Conservation (phyloP, 2,797 vertebrate species). For the Myotis myotis region DNA sequence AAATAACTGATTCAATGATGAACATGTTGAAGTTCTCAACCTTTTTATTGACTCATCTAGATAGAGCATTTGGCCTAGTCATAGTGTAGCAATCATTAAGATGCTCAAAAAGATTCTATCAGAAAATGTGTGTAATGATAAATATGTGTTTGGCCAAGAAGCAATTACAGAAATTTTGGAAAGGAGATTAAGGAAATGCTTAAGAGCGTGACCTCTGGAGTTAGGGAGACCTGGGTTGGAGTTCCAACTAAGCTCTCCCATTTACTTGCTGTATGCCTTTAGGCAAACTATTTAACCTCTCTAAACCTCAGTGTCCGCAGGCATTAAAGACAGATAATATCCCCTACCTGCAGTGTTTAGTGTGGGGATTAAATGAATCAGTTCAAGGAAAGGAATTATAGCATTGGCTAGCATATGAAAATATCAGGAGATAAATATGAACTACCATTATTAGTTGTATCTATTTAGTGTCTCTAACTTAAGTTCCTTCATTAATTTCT, state of each 20-base stretch:
- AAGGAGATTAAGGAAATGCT: neutral
- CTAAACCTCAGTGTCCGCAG: neutral
- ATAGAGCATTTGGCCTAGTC: neutral
- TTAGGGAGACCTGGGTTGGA: neutral
- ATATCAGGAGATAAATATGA: neutral
- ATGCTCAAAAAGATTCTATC: neutral
- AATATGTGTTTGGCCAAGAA: neutral
- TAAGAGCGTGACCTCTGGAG: neutral
- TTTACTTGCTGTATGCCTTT: neutral
- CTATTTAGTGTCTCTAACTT: neutral
- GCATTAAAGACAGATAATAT: neutral
- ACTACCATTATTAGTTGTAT: neutral
- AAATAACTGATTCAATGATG: slow-evolving; percentile 53
- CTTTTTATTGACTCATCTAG: slow-evolving; percentile 24
- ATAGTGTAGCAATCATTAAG: neutral
- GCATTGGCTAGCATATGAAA: neutral
- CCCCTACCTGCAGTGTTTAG: neutral
- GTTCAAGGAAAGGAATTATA: neutral
- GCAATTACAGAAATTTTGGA: neutral
- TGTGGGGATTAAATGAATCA: neutral
- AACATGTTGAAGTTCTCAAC: neutral
- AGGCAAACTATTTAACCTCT: neutral
- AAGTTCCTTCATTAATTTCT: neutral
- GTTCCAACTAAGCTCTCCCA: neutral
- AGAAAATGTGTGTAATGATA: neutral